Evolutionary conservation across 2,113 vertebrate species (phyloP).

Genomic region (Poeciliopsis retropinna): DNA sequence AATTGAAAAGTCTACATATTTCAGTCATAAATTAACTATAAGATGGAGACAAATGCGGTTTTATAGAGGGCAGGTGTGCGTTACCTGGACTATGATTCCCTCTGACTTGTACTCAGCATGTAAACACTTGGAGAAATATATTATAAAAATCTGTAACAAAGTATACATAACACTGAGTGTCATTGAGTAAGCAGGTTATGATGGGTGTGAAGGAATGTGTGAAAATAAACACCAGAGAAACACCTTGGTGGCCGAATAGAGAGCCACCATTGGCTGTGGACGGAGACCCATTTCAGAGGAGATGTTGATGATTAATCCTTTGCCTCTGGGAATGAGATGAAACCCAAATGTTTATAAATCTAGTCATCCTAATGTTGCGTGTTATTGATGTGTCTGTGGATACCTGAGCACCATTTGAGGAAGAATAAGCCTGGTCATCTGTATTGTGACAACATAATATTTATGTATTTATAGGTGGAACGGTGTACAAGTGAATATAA

Average conservation of each 20-base stretch:
- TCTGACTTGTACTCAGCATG: slow-evolving; percentile 75
- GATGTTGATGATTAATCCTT: slow-evolving; percentile 80
- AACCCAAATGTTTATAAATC: slow-evolving; percentile 6
- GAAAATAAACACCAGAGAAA: not conserved
- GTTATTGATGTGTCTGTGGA: not conserved
- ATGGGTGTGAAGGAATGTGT: not conserved
- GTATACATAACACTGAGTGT: slow-evolving; percentile 5
- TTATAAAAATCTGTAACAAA: slow-evolving; percentile 75
- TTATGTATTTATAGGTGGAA: not conserved
- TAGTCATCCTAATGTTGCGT: not conserved
- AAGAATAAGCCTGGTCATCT: slow-evolving; percentile 80
- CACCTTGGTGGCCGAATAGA: slow-evolving; percentile 81
- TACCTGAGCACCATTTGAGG: slow-evolving; percentile 80
- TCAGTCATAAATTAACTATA: no score
- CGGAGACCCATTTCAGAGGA: slow-evolving; percentile 67
- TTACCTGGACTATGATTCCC: slow-evolving; percentile 83
- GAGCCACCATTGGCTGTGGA: slow-evolving; percentile 75
- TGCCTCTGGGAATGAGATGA: slow-evolving; percentile 53
- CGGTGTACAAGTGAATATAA: no score
- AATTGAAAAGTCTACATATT: no score
- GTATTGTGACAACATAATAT: not conserved
- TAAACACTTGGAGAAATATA: slow-evolving; percentile 78
- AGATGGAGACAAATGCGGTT: no score
- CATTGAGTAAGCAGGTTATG: not conserved
- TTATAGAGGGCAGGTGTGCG: not conserved